Percentiles rank a stretch among this genome's conserved stretches.
Conservation (phyloP, 1,140 invertebrate genomes). For the Chironomus striatipennis region DNA sequence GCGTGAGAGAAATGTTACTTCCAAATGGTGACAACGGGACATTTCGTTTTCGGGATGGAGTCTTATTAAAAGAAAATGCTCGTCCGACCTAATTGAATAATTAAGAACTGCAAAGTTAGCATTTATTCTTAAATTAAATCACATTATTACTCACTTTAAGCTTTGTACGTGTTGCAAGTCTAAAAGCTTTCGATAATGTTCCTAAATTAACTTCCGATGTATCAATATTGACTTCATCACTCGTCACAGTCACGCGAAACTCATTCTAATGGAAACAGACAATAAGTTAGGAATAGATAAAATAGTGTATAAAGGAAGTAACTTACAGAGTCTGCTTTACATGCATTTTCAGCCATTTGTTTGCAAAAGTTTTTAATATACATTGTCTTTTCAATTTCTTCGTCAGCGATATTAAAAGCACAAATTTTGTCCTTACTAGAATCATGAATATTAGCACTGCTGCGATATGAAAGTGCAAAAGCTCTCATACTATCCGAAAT, state of each 20-base stretch:
- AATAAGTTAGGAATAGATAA: background rate
- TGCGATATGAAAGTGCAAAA: slow-evolving; percentile 75
- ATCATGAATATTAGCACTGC: slow-evolving; percentile 44
- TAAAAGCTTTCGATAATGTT: slow-evolving; percentile 78
- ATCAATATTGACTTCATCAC: slow-evolving; percentile 65
- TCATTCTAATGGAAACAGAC: background rate
- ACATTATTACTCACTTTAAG: slow-evolving; percentile 54
- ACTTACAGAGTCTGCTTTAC: slow-evolving; percentile 71
- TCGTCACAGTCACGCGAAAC: slow-evolving; percentile 49
- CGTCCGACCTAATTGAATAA: slow-evolving; percentile 54
- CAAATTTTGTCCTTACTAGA: slow-evolving; percentile 81
- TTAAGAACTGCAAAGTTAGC: background rate
- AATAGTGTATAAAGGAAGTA: too few relatives aligned
- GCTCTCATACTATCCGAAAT: slow-evolving; percentile 73
- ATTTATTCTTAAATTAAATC: background rate
- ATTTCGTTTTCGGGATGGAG: slow-evolving; percentile 78
- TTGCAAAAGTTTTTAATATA: slow-evolving; percentile 75
- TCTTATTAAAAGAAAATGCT: slow-evolving; percentile 91
- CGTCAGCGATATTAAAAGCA: slow-evolving; percentile 75
- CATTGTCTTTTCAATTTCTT: slow-evolving; percentile 66
- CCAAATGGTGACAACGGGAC: slow-evolving; percentile 84
- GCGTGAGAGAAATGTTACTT: slow-evolving; percentile 66
- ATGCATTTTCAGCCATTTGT: slow-evolving; percentile 80
- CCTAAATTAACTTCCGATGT: slow-evolving; percentile 73
- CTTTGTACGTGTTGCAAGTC: slow-evolving; percentile 70